These are phyloP conservation scores for Diadegma fenestrale DNA, from an alignment of 2,888 invertebrate genomes.

Conservation along the genomic window DNA sequence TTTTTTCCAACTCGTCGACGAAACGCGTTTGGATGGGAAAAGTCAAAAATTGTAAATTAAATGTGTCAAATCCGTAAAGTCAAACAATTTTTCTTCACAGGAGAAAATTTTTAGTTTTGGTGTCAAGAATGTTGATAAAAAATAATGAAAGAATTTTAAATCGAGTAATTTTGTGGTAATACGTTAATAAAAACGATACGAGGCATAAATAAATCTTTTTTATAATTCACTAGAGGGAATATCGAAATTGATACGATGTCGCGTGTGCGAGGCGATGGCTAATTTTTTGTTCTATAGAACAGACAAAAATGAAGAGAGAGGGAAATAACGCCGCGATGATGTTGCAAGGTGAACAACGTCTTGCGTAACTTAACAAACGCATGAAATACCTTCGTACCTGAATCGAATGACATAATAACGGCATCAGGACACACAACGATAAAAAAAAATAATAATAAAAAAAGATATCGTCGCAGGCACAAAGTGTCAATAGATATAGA, in stretches of 20 bases:
- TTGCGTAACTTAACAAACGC: conserved; percentile 58
- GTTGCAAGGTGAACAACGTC: conserved; percentile 62
- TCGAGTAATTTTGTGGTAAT: too few relatives aligned
- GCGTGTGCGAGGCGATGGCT: conserved; percentile 21
- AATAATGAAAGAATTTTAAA: too few relatives aligned
- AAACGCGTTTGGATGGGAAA: too few relatives aligned
- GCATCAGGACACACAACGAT: background rate
- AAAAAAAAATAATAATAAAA: too few relatives aligned
- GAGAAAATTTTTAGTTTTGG: too few relatives aligned
- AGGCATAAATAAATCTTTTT: background rate
- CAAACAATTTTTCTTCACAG: too few relatives aligned
- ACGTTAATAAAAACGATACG: background rate
- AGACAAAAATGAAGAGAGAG: conserved; percentile 23
- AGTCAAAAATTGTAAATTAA: too few relatives aligned
- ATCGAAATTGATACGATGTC: background rate
- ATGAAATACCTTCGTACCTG: conserved; percentile 39
- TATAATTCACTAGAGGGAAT: background rate
- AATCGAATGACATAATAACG: conserved; percentile 54
- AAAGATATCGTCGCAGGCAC: background rate
- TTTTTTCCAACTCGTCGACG: too few relatives aligned
- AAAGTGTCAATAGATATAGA: background rate
- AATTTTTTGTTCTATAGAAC: conserved; percentile 32
- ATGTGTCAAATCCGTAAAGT: too few relatives aligned
- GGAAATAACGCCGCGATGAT: conserved; percentile 25
- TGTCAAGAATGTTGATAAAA: too few relatives aligned